A percentile compares a stretch with the other conserved stretches of the same genome.
Conservation (phyloP, 2,113 vertebrate genomes). For the Pteruthius melanotis region DNA sequence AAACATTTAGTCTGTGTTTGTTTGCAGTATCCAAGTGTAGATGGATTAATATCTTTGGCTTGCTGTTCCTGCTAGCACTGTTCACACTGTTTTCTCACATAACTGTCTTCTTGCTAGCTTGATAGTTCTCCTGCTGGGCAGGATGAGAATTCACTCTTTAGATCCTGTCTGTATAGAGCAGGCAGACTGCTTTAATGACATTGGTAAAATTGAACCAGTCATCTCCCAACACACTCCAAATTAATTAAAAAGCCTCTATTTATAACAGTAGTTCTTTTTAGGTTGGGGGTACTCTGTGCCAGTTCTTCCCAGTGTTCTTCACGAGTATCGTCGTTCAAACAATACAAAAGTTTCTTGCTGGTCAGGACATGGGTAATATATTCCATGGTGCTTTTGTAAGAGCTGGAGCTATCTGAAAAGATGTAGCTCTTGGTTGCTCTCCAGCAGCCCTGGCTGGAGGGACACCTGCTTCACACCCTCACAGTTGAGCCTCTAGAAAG, state of each 20-base stretch:
- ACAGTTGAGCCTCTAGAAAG: not conserved
- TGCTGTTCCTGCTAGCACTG: not conserved
- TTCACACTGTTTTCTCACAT: not conserved
- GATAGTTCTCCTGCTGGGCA: not conserved
- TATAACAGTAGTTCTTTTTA: not conserved
- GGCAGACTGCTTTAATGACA: not conserved
- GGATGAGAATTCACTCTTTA: not conserved
- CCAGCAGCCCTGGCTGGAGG: not conserved
- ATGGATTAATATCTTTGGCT: not conserved
- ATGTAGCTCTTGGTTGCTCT: not conserved
- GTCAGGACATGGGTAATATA: accelerated
- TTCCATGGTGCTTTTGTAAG: not conserved
- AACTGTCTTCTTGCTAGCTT: not conserved
- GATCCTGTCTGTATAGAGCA: not conserved
- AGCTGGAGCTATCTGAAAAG: not conserved
- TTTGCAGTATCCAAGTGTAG: not conserved
- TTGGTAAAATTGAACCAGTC: not conserved
- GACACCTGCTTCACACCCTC: not conserved
- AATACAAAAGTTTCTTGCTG: not conserved
- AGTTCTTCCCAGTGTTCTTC: not conserved
- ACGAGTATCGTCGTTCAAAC: not conserved
- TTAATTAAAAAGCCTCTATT: not conserved
- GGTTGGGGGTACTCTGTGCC: not conserved
- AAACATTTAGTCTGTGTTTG: not conserved
- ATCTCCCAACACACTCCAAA: not conserved